Evolutionary conservation across 2,113 vertebrate genomes (phyloP), one percentile per base, ranked within the genome.

Genomic region (Amblyornis subalaris): DNA sequence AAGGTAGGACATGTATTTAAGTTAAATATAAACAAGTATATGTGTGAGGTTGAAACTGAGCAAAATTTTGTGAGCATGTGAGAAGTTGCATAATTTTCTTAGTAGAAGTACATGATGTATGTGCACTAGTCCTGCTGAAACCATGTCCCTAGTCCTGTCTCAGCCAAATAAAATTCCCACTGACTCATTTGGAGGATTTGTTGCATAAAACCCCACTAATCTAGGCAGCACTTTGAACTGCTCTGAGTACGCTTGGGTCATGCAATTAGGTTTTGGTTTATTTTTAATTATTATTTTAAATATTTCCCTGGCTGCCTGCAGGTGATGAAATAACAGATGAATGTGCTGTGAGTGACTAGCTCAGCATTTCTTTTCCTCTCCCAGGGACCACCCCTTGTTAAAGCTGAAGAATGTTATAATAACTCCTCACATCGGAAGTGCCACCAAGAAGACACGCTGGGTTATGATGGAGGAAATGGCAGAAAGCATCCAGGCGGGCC

Each of bases 341-440:
- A 33, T 7, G 36, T n/a, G 58, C 24, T 40, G 25, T 45, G 67
- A 62, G 21, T 23, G 40, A 67, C 22, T 42, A 22, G 14, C 53
- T 76, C 35, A 35, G 24, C 35, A 7, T 69, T 86, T 79, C 28
- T 90, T 84, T 66, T 70, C 21, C 7, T 51, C 65, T 93, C 67
- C 23, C 93, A 98, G 97, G 95, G 95, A 96, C 76, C 97, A 98
- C 62, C 96, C 96, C 64, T 85, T 98, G 93, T 33, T 98, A 72
- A 94, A 93, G 58, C 4, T 98, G 93, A 94, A 93, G 90, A 98
- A 97, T 10, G 40, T 97, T n/a, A 78, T 89, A 44, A 40, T 97
- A 78, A 97, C 97, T 31, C 97, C 97, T 72, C 98, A 98, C 78
- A 86, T 96, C 5, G 98, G 97, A 66, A 96, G 96, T 45, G 96